A percentile compares a stretch with the other conserved stretches of the same genome.
Evolutionary conservation across 2,797 vertebrate genomes (phyloP).

Genomic region (Paramormyrops hopkinsi): DNA sequence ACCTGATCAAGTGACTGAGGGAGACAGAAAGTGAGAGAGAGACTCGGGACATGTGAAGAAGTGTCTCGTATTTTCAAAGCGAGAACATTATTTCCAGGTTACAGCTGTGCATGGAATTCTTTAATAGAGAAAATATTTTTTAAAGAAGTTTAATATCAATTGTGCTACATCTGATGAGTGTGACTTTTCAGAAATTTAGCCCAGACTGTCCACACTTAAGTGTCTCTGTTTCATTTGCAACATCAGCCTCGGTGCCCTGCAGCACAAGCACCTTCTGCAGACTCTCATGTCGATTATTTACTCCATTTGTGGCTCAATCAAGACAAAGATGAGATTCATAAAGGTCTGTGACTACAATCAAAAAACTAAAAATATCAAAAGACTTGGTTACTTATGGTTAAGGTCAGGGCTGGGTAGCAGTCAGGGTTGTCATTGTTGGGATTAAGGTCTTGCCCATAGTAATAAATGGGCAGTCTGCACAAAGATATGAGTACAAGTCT

Average conservation of each 20-base stretch:
- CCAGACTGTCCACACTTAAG: neutral
- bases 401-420: neutral
- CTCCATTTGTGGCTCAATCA: neutral
- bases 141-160: neutral
- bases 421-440: neutral
- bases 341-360: neutral
- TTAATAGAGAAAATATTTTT: neutral
- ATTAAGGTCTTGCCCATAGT: neutral
- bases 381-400: neutral
- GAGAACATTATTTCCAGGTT: neutral
- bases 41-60: neutral
- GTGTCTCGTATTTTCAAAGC: neutral
- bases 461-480: neutral
- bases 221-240: neutral
- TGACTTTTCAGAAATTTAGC: neutral
- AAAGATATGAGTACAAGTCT: neutral
- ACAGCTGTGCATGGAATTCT: neutral
- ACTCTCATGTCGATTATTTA: neutral
- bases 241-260: neutral
- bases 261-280: neutral
- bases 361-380: neutral
- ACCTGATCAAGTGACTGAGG: neutral
- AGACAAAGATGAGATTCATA: neutral
- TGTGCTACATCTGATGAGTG: neutral
- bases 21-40: neutral